These are phyloP conservation scores for Glomeris maerens DNA, from an alignment of 1,140 invertebrate species.

Conservation along the genomic window DNA sequence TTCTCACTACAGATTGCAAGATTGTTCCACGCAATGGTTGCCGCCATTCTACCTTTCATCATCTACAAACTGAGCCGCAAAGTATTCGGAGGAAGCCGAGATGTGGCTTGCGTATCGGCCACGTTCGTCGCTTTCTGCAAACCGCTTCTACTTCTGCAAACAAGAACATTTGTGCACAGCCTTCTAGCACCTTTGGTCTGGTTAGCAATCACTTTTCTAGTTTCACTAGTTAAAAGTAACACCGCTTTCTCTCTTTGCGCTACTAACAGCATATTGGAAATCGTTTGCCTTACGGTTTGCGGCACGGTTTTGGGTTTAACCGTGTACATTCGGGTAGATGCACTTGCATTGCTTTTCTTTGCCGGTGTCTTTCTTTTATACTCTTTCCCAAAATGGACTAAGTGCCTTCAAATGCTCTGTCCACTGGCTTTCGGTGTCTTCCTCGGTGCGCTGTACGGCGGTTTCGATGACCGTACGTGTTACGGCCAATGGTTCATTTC, in stretches of 20 bases:
- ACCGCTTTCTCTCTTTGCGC: background rate
- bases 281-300: background rate
- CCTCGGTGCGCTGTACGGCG: slow-evolving; percentile 15
- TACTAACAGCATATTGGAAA: background rate
- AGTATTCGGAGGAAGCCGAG: slow-evolving; percentile 15
- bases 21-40: slow-evolving; percentile 20
- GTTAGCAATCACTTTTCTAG: slow-evolving; percentile 14
- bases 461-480: slow-evolving; percentile 18
- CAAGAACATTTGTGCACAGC: slow-evolving; percentile 25
- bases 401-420: background rate
- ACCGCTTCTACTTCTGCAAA: slow-evolving; percentile 23
- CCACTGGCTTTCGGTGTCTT: slow-evolving; percentile 9
- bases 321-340: slow-evolving; percentile 22
- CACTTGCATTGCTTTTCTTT: slow-evolving; percentile 15
- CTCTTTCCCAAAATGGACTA: slow-evolving; percentile 2
- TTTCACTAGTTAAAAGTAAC: background rate
- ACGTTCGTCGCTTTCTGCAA: slow-evolving; percentile 21
- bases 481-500: slow-evolving; percentile 23
- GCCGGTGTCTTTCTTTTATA: slow-evolving; percentile 2
- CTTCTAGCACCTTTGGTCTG: slow-evolving; percentile 24
- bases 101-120: slow-evolving; percentile 19
- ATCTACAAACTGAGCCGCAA: slow-evolving; percentile 17
- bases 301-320: slow-evolving; percentile 16
- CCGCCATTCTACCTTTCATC: slow-evolving; percentile 21
- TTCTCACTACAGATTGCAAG: slow-evolving; percentile 21